phyloP scores from a whole-genome alignment of 1,140 invertebrate genomes.

The Maconellicoccus hirsutus region DNA sequence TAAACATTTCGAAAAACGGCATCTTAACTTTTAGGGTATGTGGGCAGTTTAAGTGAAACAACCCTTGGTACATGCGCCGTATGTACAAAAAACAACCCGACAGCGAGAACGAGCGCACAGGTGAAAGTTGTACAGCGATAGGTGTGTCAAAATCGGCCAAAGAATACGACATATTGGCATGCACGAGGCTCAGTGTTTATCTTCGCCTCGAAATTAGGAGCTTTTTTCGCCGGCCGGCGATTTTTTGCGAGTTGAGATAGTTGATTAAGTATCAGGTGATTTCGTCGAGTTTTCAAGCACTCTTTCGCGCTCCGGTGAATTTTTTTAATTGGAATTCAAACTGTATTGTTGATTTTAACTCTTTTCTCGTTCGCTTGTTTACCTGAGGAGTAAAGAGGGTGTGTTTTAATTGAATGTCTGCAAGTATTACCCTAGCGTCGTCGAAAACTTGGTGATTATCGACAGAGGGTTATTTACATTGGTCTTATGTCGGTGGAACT shows the following conservation, averaged over 20 bases:
- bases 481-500: not conserved
- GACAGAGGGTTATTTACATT: not conserved
- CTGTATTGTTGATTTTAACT: no score
- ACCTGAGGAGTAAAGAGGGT: not conserved
- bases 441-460: not conserved
- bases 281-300: not conserved
- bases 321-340: slow-evolving; percentile 6
- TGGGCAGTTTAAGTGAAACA: slow-evolving; percentile 13
- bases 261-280: not conserved
- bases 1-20: slow-evolving; percentile 18
- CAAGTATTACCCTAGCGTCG: not conserved
- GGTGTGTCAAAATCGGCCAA: slow-evolving; percentile 14
- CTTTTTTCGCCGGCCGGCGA: no score
- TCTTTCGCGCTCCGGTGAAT: slow-evolving; percentile 1
- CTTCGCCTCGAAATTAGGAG: not conserved
- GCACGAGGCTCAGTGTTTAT: slow-evolving; percentile 7
- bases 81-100: no score
- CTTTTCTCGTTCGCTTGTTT: not conserved
- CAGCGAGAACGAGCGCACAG: not conserved
- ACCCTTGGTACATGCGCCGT: not conserved
- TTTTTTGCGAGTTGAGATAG: not conserved
- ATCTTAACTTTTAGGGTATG: slow-evolving; percentile 19
- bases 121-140: not conserved
- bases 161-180: slow-evolving; percentile 13
- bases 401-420: not conserved